Base-by-base conservation (phyloP, 2,797 vertebrate species). In the Labeo calbasu region DNA sequence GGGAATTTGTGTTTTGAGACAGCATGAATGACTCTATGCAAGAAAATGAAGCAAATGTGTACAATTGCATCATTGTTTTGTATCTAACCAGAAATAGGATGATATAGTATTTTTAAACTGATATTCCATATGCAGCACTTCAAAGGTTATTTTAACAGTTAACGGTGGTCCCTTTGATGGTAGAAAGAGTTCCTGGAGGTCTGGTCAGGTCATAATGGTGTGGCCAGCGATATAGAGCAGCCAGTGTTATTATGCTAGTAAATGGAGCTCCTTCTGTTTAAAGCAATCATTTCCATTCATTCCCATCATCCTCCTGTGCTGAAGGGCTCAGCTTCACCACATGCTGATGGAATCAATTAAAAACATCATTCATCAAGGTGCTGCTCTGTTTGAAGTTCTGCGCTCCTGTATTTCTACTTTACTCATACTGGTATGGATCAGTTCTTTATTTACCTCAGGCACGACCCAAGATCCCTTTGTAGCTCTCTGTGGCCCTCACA, bases 331-430 rank as follows among this genome's bases (percentile, higher is more conserved):
- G 68, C 70, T 69, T 82, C 25, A 86, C 91, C 91, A 88, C 91
- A 89, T 81, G 53, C 82, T 84, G 87, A 86, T 87, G 86, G 83
- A 93, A 90, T 93, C 92, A 92, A 94, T 94, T 93, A 92, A 92
- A 94, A 90, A 89, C 89, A 86, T 89, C 91, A 91, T 92, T 91
- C 86, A 85, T 93, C 92, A 92, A 89, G 86, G 77, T 75, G 81
- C 87, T 88, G 23, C 8, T 87, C 86, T 89, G 88, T 3, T 65
- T 53, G 86, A 86, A 59, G 28, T 32, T 43, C 21, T 36, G 23
- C 25, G 12, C 63, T 61, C 25, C 48, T 82, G 23, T 11, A 70
- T 71, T 50, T 53, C 48, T 32, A 43, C 7, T 21, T 23, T n/a
- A 43, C 21, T 55, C 66, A 5, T 46, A 32, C 40, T 14, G 36